Conservation (phyloP, 2,113 vertebrate genomes). For the Falcunculus frontatus region DNA sequence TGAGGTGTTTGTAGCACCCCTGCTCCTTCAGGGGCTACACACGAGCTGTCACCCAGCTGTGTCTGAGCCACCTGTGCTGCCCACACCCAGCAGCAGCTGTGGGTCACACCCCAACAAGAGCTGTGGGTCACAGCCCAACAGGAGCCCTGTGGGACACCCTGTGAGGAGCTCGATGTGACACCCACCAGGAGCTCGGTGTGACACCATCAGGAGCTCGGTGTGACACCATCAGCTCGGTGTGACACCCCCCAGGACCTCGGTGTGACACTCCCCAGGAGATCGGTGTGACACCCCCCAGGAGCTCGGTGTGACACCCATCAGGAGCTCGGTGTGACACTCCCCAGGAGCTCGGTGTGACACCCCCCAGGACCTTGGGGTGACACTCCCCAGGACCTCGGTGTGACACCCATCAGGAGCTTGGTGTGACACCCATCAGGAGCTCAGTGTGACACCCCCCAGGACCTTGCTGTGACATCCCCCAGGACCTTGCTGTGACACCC, state of each 20-base stretch:
- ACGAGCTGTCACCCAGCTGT: not conserved
- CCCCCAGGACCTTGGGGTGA: no score
- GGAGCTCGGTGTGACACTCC: accelerated
- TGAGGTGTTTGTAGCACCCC: not conserved
- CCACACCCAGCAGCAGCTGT: not conserved
- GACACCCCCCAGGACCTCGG: not conserved
- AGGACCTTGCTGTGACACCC: not conserved
- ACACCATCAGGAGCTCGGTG: not conserved
- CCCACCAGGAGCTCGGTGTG: not conserved
- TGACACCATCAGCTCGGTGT: not conserved
- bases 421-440: no score
- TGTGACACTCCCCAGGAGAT: not conserved
- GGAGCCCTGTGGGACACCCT: not conserved
- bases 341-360: not conserved
- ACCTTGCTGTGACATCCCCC: not conserved
- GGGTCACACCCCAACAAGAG: not conserved
- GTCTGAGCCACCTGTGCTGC: not conserved
- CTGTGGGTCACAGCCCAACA: not conserved
- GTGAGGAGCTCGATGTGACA: not conserved
- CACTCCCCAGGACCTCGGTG: not conserved
- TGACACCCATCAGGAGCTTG: accelerated
- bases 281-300: not conserved
- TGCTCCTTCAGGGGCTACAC: not conserved
- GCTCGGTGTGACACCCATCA: not conserved
- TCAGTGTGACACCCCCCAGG: not conserved